A percentile compares a stretch with the other conserved stretches of the same genome.
Conservation (phyloP, 2,113 vertebrate species). For the Cichladusa arquata region DNA sequence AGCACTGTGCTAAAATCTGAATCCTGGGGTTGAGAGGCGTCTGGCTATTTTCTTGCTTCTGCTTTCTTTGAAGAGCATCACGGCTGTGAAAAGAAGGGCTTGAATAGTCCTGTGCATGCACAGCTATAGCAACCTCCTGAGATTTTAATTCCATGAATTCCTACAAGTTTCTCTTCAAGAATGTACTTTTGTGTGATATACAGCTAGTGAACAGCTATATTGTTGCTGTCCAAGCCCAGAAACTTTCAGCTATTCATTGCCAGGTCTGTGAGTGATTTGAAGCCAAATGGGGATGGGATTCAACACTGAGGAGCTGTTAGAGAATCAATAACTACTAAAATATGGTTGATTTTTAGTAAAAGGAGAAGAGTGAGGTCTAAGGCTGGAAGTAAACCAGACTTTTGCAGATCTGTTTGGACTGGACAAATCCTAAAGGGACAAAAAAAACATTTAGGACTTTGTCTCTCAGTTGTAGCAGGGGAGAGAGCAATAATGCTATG, state of each 20-base stretch:
- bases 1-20: not conserved
- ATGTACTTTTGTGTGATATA: not conserved
- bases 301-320: not conserved
- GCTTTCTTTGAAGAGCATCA: not conserved
- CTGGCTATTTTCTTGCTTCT: not conserved
- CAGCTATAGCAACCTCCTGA: not conserved
- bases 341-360: not conserved
- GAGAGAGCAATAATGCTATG: not conserved
- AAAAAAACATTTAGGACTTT: not conserved
- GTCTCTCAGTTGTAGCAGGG: not conserved
- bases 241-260: not conserved
- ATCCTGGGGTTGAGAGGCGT: not conserved
- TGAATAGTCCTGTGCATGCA: not conserved
- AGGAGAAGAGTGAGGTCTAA: not conserved
- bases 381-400: not conserved
- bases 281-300: not conserved
- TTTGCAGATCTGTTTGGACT: not conserved
- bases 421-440: not conserved
- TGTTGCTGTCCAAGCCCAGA: not conserved
- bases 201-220: not conserved
- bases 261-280: not conserved
- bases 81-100: not conserved
- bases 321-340: not conserved
- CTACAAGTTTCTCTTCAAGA: not conserved
- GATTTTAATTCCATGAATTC: not conserved